These are phyloP conservation scores for Aphis craccivora DNA, from an alignment of 1,140 invertebrate genomes.

Conservation along the genomic window DNA sequence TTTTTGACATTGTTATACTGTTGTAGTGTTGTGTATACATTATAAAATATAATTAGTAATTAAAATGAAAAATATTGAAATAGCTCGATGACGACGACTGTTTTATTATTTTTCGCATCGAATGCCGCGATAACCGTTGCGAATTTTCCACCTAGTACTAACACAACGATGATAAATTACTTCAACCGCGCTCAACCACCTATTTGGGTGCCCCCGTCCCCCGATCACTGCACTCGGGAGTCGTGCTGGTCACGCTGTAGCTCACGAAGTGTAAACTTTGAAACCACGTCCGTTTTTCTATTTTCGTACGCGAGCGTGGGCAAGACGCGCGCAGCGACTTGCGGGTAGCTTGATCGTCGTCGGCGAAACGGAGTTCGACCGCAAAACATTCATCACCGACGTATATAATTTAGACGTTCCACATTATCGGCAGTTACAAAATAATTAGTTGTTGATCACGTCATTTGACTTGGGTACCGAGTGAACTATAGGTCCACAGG, in stretches of 20 bases:
- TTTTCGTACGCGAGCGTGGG: neutral
- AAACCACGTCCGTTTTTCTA: neutral
- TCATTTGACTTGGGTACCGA: neutral
- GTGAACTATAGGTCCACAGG: neutral
- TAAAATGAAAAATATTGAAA: neutral
- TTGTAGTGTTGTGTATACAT: neutral
- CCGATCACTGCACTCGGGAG: neutral
- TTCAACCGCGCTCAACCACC: neutral
- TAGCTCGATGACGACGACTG: neutral
- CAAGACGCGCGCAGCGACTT: neutral
- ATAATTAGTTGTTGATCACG: too few species aligned
- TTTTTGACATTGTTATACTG: constrained; percentile 5
- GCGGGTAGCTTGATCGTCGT: neutral
- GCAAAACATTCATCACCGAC: neutral
- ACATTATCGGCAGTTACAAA: neutral
- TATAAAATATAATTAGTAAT: constrained; percentile 1
- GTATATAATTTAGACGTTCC: neutral
- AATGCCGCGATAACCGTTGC: neutral
- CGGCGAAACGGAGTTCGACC: neutral
- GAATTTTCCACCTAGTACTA: neutral
- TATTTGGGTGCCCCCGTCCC: neutral
- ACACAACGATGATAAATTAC: neutral
- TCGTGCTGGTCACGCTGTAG: neutral
- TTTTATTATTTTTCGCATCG: neutral
- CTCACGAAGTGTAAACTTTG: neutral